Conservation (phyloP, 2,113 vertebrate species). For the Acanthisitta chloris region DNA sequence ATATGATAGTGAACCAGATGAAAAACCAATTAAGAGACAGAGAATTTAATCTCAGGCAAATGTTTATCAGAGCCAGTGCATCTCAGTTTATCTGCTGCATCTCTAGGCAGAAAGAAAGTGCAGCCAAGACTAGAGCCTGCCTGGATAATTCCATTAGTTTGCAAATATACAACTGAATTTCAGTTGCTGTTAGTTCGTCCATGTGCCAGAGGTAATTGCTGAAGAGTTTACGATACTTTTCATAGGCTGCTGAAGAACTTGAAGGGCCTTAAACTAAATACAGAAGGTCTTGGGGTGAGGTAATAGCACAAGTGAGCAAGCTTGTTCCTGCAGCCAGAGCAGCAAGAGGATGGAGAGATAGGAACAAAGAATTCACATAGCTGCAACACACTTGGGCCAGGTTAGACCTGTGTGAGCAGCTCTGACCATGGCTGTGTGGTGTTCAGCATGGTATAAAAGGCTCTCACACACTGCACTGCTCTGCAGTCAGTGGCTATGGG, state of each 20-base stretch:
- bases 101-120: neutral
- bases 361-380: neutral
- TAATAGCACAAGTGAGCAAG: accelerated
- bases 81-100: neutral
- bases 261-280: neutral
- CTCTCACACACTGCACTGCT: neutral
- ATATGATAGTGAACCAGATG: neutral
- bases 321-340: neutral
- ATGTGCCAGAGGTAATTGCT: neutral
- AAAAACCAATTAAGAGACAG: neutral
- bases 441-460: neutral
- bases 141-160: neutral
- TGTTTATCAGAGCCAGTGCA: neutral
- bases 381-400: neutral
- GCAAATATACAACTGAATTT: neutral
- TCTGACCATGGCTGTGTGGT: neutral
- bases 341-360: neutral
- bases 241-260: neutral
- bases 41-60: neutral
- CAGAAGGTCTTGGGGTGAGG: neutral
- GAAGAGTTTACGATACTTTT: neutral
- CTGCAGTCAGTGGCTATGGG: neutral
- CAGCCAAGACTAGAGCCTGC: neutral
- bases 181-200: neutral
- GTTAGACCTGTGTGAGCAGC: neutral